phyloP scores from a whole-genome alignment of 2,113 vertebrate species.

The Egretta garzetta region DNA sequence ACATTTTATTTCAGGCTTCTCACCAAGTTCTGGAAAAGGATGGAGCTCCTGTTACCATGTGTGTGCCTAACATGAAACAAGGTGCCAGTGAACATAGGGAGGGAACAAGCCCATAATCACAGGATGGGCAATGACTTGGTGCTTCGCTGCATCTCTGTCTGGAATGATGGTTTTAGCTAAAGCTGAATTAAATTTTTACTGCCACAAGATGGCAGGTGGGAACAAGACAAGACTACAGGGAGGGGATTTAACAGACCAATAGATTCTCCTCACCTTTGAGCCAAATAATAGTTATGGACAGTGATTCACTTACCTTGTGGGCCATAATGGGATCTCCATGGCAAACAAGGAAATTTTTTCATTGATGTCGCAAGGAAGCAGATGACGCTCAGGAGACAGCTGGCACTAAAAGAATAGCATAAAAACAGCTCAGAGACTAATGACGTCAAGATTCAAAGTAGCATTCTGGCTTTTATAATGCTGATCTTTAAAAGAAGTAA shows the following conservation, averaged over 20 bases:
- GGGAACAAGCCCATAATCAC: neutral
- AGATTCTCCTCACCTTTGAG: neutral
- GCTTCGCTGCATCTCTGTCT: rapidly evolving
- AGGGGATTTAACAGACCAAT: neutral
- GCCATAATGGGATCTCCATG: neutral
- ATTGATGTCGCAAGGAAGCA: neutral
- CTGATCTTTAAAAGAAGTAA: neutral
- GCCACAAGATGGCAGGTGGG: conserved; percentile 61
- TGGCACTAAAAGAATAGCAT: neutral
- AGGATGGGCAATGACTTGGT: neutral
- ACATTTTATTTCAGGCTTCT: neutral
- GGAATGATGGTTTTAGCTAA: neutral
- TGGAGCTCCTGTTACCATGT: neutral
- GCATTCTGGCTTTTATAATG: neutral
- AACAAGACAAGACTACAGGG: neutral
- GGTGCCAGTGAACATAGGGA: rapidly evolving
- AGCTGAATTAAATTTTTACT: neutral
- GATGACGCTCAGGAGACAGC: neutral
- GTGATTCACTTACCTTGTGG: neutral
- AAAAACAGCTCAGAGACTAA: neutral
- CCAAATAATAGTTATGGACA: neutral
- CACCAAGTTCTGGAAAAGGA: neutral
- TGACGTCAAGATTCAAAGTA: neutral
- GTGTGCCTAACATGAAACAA: neutral
- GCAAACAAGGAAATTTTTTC: neutral